Conservation (phyloP, 1,140 invertebrate species). For the Dendroctonus valens region DNA sequence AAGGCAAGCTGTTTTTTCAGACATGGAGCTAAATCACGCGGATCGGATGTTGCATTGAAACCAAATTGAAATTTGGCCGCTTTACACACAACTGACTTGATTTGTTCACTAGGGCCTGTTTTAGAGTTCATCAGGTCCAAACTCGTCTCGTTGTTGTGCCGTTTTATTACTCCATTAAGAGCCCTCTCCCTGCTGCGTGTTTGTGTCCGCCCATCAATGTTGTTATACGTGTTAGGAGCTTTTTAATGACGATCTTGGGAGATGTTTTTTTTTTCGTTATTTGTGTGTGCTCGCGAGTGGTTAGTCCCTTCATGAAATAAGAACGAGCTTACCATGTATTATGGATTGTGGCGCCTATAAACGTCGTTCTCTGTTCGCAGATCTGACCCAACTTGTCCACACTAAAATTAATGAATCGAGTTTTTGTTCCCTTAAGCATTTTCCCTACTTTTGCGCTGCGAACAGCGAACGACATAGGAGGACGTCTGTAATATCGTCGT, state of each 20-base stretch:
- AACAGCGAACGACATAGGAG: conserved; percentile 14
- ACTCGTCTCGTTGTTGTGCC: too few relatives aligned
- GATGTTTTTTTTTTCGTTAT: not conserved
- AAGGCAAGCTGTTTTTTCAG: too few relatives aligned
- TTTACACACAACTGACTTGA: too few relatives aligned
- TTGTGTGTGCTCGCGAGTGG: conserved; percentile 44
- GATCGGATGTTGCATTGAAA: too few relatives aligned
- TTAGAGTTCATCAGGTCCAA: too few relatives aligned
- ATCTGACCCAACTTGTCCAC: not conserved
- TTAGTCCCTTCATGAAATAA: conserved; percentile 39
- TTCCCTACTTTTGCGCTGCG: conserved; percentile 9
- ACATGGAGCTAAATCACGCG: too few relatives aligned
- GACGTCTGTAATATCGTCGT: conserved; percentile 30
- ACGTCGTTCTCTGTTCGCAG: conserved; percentile 14
- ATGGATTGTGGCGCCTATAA: conserved; percentile 2
- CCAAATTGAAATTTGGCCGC: too few relatives aligned
- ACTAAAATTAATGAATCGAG: conserved; percentile 15
- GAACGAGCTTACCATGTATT: conserved; percentile 22
- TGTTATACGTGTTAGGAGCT: conserved; percentile 25
- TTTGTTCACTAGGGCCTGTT: too few relatives aligned
- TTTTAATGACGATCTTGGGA: conserved; percentile 30
- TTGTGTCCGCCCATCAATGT: too few relatives aligned
- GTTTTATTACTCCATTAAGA: too few relatives aligned
- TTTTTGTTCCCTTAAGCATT: conserved; percentile 1
- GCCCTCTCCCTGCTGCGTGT: too few relatives aligned